A percentile compares a stretch with the other conserved stretches of the same genome.
phyloP scores from a whole-genome alignment of 2,113 vertebrate genomes.

The Nyctereutes procyonoides region DNA sequence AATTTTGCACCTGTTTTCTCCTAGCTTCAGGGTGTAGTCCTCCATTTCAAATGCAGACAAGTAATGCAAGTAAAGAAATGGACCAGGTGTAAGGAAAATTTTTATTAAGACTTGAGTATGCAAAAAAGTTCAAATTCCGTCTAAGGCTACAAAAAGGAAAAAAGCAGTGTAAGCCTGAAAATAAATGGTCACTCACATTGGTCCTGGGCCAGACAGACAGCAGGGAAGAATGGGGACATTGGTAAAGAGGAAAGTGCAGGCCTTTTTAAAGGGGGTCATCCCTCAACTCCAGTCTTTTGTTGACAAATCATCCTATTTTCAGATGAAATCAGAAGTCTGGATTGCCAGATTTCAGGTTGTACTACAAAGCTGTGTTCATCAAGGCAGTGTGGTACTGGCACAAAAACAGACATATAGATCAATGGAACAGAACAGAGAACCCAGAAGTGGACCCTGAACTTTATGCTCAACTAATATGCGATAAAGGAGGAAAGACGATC shows the following conservation, averaged over 20 bases:
- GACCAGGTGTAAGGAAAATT: neutral
- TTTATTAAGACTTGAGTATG: neutral
- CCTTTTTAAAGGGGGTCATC: neutral
- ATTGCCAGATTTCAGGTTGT: too few relatives aligned
- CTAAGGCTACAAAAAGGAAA: neutral
- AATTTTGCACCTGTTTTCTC: neutral
- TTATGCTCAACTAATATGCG: too few relatives aligned
- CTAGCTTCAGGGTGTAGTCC: neutral
- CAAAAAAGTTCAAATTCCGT: neutral
- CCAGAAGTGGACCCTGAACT: too few relatives aligned
- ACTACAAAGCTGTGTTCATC: too few relatives aligned
- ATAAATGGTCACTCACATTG: neutral
- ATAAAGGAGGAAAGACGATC: too few relatives aligned
- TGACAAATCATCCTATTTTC: conserved; percentile 27
- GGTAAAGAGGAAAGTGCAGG: neutral
- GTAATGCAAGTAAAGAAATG: neutral
- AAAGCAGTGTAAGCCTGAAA: neutral
- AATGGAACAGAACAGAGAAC: too few relatives aligned
- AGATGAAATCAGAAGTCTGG: neutral
- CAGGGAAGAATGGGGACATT: accelerated
- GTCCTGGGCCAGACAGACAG: neutral
- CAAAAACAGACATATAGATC: too few relatives aligned
- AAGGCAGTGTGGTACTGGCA: too few relatives aligned
- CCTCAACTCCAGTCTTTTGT: neutral
- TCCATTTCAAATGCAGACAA: neutral